Percentiles rank a stretch among this genome's conserved stretches.
phyloP scores from a whole-genome alignment of 2,888 invertebrate genomes.

The Saturnia pavonia region DNA sequence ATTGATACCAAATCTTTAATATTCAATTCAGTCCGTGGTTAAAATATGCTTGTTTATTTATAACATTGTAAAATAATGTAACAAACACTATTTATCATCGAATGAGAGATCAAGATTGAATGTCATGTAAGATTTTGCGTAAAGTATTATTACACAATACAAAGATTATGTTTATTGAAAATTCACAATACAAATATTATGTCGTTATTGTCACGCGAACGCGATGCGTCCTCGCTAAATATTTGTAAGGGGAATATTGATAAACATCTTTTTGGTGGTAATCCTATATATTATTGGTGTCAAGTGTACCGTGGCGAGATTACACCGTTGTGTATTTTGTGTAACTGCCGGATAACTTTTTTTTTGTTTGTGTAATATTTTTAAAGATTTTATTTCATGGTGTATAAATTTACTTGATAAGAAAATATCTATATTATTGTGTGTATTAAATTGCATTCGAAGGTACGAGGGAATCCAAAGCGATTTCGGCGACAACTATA shows the following conservation, averaged over 20 bases:
- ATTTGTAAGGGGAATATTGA: conserved; percentile 66
- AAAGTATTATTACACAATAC: conserved; percentile 48
- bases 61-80: conserved; percentile 24
- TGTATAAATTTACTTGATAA: conserved; percentile 1
- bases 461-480: neutral
- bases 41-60: conserved; percentile 19
- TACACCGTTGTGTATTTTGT: conserved; percentile 65
- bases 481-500: neutral
- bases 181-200: conserved; percentile 69
- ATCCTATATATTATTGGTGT: conserved; percentile 70
- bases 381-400: neutral
- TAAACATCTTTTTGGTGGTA: conserved; percentile 63
- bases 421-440: neutral
- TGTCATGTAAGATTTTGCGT: conserved; percentile 58
- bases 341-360: neutral
- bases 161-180: conserved; percentile 46
- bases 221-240: conserved; percentile 49
- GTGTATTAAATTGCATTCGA: neutral
- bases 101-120: conserved; percentile 42
- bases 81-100: neutral
- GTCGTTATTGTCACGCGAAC: conserved; percentile 61
- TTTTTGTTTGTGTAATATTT: conserved; percentile 3
- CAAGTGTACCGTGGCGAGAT: conserved; percentile 79
- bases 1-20: too few relatives aligned
- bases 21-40: neutral